Conservation (phyloP, 2,888 invertebrate species). For the Trachelus tabidus region DNA sequence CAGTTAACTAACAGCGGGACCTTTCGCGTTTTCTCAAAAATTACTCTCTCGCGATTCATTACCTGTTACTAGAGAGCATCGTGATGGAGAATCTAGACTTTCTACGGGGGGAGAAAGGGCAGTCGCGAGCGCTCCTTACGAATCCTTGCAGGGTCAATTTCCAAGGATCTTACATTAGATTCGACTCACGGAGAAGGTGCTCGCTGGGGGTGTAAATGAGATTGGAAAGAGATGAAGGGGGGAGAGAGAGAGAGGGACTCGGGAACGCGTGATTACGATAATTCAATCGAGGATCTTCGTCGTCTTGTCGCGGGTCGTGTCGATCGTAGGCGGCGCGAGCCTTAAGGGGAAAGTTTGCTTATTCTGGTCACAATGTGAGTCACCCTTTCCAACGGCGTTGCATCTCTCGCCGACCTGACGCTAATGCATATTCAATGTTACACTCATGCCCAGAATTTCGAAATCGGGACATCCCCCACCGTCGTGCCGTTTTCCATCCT, state of each 20-base stretch:
- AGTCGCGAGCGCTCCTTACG: background rate
- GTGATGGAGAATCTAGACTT: background rate
- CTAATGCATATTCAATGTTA: slow-evolving; percentile 62
- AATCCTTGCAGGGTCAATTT: slow-evolving; percentile 5
- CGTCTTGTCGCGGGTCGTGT: slow-evolving; percentile 27
- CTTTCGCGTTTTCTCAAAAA: background rate
- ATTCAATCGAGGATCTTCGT: slow-evolving; percentile 47
- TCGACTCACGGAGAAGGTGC: slow-evolving; percentile 9
- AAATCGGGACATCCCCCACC: background rate
- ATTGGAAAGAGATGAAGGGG: slow-evolving; percentile 10
- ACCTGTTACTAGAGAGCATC: background rate
- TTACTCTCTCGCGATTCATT: background rate
- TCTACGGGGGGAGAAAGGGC: too few species aligned
- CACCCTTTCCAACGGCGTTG: slow-evolving; percentile 35
- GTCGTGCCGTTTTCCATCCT: background rate
- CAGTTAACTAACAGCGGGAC: background rate
- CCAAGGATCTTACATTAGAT: slow-evolving; percentile 10
- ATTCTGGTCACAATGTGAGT: slow-evolving; percentile 53
- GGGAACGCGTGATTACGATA: slow-evolving; percentile 44
- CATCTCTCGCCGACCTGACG: slow-evolving; percentile 47
- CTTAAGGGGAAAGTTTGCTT: slow-evolving; percentile 44
- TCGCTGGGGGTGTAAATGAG: background rate
- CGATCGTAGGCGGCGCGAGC: slow-evolving; percentile 17
- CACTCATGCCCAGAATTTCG: slow-evolving; percentile 35
- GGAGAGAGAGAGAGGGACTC: slow-evolving; percentile 15